A percentile compares a stretch with the other conserved stretches of the same genome.
These are phyloP conservation scores for Paratilapia polleni DNA, from an alignment of 2,113 vertebrate species.

Conservation along the genomic window DNA sequence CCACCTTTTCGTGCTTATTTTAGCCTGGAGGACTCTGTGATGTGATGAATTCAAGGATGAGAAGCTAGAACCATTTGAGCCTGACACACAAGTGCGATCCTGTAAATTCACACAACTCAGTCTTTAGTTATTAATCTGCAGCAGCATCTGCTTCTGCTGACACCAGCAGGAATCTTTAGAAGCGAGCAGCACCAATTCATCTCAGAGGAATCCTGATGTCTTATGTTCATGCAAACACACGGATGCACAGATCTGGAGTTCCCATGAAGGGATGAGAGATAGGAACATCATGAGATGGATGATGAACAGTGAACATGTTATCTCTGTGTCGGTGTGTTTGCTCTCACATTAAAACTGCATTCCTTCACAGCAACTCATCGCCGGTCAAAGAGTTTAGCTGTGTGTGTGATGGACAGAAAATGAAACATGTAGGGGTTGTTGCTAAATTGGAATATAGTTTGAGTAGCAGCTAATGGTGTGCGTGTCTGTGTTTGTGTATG, in stretches of 20 bases:
- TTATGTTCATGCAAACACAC: not conserved
- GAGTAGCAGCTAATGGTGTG: not conserved
- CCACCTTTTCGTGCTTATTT: no score
- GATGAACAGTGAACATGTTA: not conserved
- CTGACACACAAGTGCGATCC: not conserved
- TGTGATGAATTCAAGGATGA: no score
- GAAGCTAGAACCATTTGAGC: no score
- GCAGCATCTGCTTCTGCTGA: constrained; percentile 1
- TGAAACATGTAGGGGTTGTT: not conserved
- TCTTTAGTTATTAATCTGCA: not conserved
- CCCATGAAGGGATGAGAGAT: not conserved
- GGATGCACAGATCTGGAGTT: not conserved
- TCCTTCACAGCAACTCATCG: constrained; percentile 25
- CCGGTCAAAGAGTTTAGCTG: constrained; percentile 10
- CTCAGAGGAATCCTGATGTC: constrained; percentile 1
- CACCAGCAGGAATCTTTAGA: not conserved
- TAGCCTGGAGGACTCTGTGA: no score
- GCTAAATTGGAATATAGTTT: not conserved
- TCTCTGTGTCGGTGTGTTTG: not conserved
- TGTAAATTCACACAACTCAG: not conserved
- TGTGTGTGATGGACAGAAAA: constrained; percentile 26
- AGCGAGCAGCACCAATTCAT: not conserved
- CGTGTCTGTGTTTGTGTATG: not conserved
- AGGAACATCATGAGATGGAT: not conserved
- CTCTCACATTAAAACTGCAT: not conserved